Percentiles rank a stretch among this genome's conserved stretches.
Evolutionary conservation across 2,797 vertebrate genomes (phyloP).

Genomic region (Malurus leucopterus): DNA sequence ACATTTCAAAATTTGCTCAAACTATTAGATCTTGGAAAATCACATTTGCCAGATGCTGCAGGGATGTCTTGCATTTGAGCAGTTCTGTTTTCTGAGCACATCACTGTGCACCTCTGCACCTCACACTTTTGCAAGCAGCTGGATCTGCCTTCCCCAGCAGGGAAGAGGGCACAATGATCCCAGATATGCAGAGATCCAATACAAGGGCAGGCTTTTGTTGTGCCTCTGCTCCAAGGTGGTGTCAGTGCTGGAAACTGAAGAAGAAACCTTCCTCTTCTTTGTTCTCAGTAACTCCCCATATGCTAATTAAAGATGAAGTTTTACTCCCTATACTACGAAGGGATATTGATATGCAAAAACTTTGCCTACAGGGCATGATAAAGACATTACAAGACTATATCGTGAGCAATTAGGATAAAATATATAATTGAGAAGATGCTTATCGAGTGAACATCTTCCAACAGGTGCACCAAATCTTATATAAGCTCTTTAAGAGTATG

Average conservation of each 20-base stretch:
- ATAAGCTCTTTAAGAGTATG: background rate
- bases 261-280: background rate
- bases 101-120: rapidly evolving
- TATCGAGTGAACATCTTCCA: background rate
- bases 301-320: background rate
- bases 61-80: background rate
- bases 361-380: background rate
- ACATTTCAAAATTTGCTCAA: background rate
- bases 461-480: background rate
- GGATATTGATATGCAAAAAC: background rate
- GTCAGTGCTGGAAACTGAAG: background rate
- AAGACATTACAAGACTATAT: background rate
- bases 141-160: background rate
- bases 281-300: background rate
- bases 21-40: background rate
- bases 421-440: background rate
- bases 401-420: background rate
- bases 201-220: background rate
- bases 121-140: background rate
- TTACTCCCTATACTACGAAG: background rate
- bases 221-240: background rate
- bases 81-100: background rate
- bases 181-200: rapidly evolving
- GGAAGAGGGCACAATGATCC: rapidly evolving
- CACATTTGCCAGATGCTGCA: background rate